Evolutionary conservation across 1,140 invertebrate genomes (phyloP), one percentile per base, ranked within the genome.

Genomic region (Streblospio benedicti): DNA sequence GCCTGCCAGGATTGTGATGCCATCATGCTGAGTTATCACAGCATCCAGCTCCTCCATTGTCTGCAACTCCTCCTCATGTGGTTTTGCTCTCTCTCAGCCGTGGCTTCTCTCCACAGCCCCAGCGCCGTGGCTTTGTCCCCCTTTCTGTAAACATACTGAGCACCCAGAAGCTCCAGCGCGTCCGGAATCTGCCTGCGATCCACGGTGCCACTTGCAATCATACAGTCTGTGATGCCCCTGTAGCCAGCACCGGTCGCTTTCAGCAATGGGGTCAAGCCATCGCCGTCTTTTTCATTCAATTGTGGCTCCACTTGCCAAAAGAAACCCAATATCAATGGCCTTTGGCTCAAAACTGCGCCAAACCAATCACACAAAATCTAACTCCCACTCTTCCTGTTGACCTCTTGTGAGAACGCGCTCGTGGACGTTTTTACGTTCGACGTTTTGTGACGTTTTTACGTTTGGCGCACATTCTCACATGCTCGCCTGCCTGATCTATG

Each of bases 381-480:
- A n/a, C n/a, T 96, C 12, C 93, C 86, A 77, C 91, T 94, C 79
- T 93, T 93, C 56, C 79, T 83, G 76, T 97, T 94, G 0, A 94
- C 88, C 93, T 68, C 88, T 87, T 31, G 90, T 75, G 30, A 85
- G 83, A 5, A 97, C 82, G 47, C 96, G 81, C 78, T 88, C 95
- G 71, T 87, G 87, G 5, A 89, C 89, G 67, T 94, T 93, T 69
- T 83, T 82, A 62, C 85, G 84, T 75, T 94, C 91, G 18, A 91
- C 90, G 79, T 93, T 93, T 78, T 93, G 96, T 77, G 92, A 96
- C 14, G 91, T 90, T 55, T 96, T 96, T 93, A 96, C n/a, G n/a
- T n/a, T n/a, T 96, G 31, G 97, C 79, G 73, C 92, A 96, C 14
- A 93, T 96, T 78, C 97, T 93, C 12, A 76, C 76, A 67, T 77